Evolutionary conservation across 1,140 invertebrate species (phyloP).

Genomic region (Lucilia cuprina): DNA sequence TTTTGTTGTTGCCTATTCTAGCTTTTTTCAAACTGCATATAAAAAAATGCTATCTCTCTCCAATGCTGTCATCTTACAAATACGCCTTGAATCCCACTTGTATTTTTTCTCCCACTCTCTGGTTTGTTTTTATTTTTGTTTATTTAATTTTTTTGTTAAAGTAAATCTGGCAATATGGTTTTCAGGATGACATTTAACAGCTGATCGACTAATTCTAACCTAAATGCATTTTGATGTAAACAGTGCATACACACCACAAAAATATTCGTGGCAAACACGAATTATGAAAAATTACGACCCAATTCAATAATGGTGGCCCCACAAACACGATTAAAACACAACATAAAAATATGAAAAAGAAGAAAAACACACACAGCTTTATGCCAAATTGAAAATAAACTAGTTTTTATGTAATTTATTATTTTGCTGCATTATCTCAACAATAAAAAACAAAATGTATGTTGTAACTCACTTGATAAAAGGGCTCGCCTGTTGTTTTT

Average conservation of each 20-base stretch:
- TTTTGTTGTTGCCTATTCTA: no score
- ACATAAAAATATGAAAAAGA: background rate
- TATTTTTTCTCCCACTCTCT: background rate
- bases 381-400: background rate
- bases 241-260: background rate
- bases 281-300: conserved; percentile 7
- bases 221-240: conserved; percentile 5
- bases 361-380: background rate
- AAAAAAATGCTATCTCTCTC: no score
- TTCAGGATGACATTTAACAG: background rate
- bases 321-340: background rate
- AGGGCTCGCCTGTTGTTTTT: background rate
- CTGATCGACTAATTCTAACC: background rate
- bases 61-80: no score
- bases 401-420: conserved; percentile 6
- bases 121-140: background rate
- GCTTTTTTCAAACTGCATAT: no score
- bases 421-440: background rate
- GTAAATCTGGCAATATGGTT: background rate
- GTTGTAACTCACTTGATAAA: background rate
- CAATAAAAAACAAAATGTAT: background rate
- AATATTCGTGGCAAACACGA: conserved; percentile 14
- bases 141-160: background rate
- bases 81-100: no score
- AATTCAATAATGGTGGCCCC: conserved; percentile 6